These are phyloP conservation scores for Lysandra bellargus DNA, from an alignment of 2,888 invertebrate species.

Conservation along the genomic window DNA sequence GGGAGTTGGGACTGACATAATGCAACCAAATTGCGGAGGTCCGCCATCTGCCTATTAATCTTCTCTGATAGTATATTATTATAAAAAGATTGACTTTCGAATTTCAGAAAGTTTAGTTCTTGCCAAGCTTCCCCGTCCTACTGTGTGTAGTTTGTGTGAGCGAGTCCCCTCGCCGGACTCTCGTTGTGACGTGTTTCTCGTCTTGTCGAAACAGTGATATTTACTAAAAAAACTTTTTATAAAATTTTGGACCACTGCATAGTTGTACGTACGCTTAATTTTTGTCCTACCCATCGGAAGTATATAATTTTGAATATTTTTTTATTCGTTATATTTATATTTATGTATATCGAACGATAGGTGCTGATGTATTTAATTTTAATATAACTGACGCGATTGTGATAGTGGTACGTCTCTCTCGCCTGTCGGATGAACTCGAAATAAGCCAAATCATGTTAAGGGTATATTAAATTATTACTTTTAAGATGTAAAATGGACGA, in stretches of 20 bases:
- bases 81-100: too few relatives aligned
- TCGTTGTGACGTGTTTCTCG: constrained; percentile 70
- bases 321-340: constrained; percentile 63
- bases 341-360: constrained; percentile 71
- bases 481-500: constrained; percentile 67
- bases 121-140: not conserved
- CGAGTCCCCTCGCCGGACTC: constrained; percentile 36
- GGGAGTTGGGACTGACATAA: too few relatives aligned
- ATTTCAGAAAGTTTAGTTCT: not conserved
- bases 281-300: constrained; percentile 58
- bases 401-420: constrained; percentile 66
- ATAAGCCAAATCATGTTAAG: constrained; percentile 74
- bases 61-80: too few relatives aligned
- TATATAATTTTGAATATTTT: constrained; percentile 57
- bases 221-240: constrained; percentile 51
- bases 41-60: too few relatives aligned
- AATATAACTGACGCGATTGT: constrained; percentile 69
- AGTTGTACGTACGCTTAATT: constrained; percentile 67
- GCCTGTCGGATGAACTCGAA: constrained; percentile 59
- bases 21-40: too few relatives aligned
- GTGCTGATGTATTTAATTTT: constrained; percentile 77
- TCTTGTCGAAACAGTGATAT: constrained; percentile 65
- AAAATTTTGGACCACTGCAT: constrained; percentile 67
- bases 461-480: constrained; percentile 76
- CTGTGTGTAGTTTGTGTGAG: constrained; percentile 11